Percentiles rank a stretch among this genome's conserved stretches.
These are phyloP conservation scores for Xenopus tropicalis DNA, from an alignment of 2,113 vertebrate genomes.

Conservation along the genomic window DNA sequence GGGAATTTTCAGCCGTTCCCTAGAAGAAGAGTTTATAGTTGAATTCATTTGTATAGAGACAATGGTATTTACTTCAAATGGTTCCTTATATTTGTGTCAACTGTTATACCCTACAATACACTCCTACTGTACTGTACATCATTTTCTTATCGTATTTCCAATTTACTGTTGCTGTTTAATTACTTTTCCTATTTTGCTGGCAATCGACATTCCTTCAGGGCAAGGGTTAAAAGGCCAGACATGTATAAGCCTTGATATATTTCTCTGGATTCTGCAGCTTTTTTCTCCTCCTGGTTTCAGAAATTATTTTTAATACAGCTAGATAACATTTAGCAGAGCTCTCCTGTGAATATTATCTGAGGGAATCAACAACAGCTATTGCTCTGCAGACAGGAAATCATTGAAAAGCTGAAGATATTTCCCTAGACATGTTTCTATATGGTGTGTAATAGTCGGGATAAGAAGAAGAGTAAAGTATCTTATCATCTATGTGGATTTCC, in stretches of 20 bases:
- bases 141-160: no score
- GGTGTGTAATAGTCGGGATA: constrained; percentile 40
- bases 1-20: no score
- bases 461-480: constrained; percentile 32
- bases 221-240: background rate
- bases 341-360: constrained; percentile 43
- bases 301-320: constrained; percentile 44
- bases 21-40: no score
- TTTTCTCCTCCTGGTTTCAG: constrained; percentile 16
- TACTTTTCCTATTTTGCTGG: no score
- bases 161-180: no score
- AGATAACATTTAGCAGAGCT: constrained; percentile 39
- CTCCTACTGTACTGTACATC: no score
- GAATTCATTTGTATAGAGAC: no score
- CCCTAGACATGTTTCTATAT: constrained; percentile 41
- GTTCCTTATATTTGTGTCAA: no score
- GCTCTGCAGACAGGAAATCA: constrained; percentile 44
- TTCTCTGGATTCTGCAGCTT: constrained; percentile 20
- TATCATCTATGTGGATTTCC: constrained; percentile 33
- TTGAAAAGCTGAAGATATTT: constrained; percentile 46
- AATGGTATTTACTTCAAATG: no score
- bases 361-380: constrained; percentile 44
- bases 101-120: no score
- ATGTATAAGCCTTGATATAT: constrained; percentile 7
- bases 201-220: no score